Percentiles rank a stretch among this genome's conserved stretches.
phyloP scores from a whole-genome alignment of 2,113 vertebrate species.

The Thermophis baileyi region DNA sequence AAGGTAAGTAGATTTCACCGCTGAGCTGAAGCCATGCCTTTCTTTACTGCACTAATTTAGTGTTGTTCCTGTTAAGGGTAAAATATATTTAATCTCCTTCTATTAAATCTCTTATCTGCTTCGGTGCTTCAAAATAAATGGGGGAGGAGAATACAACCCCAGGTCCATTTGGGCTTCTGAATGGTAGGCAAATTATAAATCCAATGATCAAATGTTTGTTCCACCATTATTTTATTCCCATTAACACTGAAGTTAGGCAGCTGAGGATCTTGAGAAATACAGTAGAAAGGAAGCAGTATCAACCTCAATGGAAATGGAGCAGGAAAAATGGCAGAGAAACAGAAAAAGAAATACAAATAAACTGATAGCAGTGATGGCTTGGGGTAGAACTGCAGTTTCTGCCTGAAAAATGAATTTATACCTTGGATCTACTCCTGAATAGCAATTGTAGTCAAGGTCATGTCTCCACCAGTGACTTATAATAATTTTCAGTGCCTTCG shows the following conservation, averaged over 20 bases:
- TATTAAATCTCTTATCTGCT: neutral
- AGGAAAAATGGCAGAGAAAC: neutral
- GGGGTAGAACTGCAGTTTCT: neutral
- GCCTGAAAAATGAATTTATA: neutral
- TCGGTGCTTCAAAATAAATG: neutral
- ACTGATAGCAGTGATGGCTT: neutral
- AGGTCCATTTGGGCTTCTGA: neutral
- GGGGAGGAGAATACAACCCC: neutral
- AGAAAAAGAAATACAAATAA: neutral
- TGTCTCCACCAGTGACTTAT: neutral
- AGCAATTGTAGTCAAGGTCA: neutral
- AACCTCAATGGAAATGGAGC: neutral
- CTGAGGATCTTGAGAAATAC: neutral
- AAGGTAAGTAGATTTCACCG: too few relatives aligned
- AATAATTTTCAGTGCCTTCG: neutral
- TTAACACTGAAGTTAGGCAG: neutral
- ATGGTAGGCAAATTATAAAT: neutral
- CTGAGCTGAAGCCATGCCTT: neutral
- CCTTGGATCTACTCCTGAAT: neutral
- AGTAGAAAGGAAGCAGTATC: neutral
- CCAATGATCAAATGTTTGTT: neutral
- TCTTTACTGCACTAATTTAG: neutral
- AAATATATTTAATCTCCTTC: neutral
- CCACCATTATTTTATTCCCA: neutral
- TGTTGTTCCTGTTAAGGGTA: neutral